Percentiles rank a stretch among this genome's conserved stretches.
These are phyloP conservation scores for Panthera uncia DNA, from an alignment of 2,113 vertebrate species.

Conservation along the genomic window DNA sequence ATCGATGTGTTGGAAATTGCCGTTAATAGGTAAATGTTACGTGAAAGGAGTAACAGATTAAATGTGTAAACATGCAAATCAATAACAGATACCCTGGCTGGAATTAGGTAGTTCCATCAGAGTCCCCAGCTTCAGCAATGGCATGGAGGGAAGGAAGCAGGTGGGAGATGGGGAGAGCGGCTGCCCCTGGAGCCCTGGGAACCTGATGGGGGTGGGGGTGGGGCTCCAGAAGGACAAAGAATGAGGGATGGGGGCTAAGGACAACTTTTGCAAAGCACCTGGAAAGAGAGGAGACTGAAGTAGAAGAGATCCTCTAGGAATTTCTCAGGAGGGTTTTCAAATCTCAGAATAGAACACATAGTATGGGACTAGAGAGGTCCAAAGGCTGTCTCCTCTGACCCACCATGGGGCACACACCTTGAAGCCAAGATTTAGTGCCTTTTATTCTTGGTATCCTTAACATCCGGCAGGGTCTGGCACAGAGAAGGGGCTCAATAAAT, in stretches of 20 bases:
- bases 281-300: neutral
- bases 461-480: neutral
- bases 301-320: neutral
- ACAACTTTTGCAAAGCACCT: neutral
- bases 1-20: conserved; percentile 66
- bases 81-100: conserved; percentile 33
- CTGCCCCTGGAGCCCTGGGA: too few species aligned
- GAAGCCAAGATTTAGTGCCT: neutral
- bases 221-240: neutral
- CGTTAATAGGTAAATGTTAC: conserved; percentile 65
- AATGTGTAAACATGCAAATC: conserved; percentile 44
- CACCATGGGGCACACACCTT: neutral
- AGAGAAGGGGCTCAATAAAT: neutral
- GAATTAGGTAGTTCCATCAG: neutral
- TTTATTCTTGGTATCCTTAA: neutral
- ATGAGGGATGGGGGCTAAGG: neutral
- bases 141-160: neutral
- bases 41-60: conserved; percentile 41
- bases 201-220: fast-evolving
- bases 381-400: neutral
- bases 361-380: neutral
- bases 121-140: neutral
- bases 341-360: neutral
- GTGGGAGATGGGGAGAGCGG: fast-evolving
- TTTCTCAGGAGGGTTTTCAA: neutral